Percentiles rank a stretch among this genome's conserved stretches.
phyloP scores from a whole-genome alignment of 1,140 invertebrate species.

The Panagrolaimus sp. region DNA sequence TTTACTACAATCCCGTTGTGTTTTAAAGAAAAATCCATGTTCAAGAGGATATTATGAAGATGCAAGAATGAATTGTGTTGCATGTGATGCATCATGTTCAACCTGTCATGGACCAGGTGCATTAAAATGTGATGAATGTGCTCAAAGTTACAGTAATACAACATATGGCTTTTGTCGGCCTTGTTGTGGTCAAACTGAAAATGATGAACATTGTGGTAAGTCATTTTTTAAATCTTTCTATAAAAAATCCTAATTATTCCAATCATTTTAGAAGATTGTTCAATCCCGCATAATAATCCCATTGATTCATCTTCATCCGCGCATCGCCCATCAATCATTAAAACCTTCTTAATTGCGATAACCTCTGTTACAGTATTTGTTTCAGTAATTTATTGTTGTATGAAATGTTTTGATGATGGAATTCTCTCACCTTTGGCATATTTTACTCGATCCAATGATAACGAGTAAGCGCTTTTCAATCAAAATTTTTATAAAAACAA shows the following conservation, averaged over 20 bases:
- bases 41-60: constrained; percentile 47
- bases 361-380: background rate
- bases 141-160: constrained; percentile 47
- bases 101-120: constrained; percentile 40
- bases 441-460: background rate
- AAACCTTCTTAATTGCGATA: background rate
- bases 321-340: background rate
- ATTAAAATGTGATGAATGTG: constrained; percentile 49
- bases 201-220: constrained; percentile 2
- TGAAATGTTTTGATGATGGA: background rate
- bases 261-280: background rate
- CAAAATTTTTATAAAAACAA: background rate
- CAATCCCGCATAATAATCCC: background rate
- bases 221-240: background rate
- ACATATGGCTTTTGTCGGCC: constrained; percentile 54
- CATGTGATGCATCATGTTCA: constrained; percentile 53
- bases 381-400: background rate
- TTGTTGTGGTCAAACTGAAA: constrained; percentile 35
- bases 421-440: background rate
- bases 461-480: constrained; percentile 1
- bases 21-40: constrained; percentile 50
- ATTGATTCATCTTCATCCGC: background rate
- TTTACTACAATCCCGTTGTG: constrained; percentile 52
- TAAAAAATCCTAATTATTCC: background rate
- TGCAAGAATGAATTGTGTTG: constrained; percentile 37